These are phyloP conservation scores for Paramuricea clavata DNA, from an alignment of 92 coral and sea anemone species.

Conservation along the genomic window DNA sequence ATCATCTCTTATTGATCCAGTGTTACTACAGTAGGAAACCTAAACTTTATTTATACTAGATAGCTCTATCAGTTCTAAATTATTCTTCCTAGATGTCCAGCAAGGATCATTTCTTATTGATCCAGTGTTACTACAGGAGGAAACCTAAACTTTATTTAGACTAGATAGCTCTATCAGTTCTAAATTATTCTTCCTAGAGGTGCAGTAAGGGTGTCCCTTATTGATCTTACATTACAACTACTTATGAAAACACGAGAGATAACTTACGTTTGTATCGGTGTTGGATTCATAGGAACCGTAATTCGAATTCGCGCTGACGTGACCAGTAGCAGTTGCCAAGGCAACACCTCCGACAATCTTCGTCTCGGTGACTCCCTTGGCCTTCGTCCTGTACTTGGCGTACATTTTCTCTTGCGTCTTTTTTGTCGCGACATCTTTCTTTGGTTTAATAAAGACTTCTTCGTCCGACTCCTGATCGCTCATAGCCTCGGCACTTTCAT, in stretches of 20 bases:
- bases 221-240: background rate
- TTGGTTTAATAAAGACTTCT: slow-evolving; percentile 65
- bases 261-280: slow-evolving; percentile 44
- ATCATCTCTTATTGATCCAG: too few relatives aligned
- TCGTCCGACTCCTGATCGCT: slow-evolving; percentile 85
- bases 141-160: too few relatives aligned
- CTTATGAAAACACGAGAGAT: background rate
- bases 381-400: slow-evolving; percentile 69
- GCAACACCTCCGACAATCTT: slow-evolving; percentile 98
- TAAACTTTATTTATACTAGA: too few relatives aligned
- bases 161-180: too few relatives aligned
- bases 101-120: too few relatives aligned
- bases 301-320: slow-evolving; percentile 78
- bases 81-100: too few relatives aligned
- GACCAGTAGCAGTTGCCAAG: slow-evolving; percentile 70
- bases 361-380: slow-evolving; percentile 84
- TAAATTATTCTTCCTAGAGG: too few relatives aligned
- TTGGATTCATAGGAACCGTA: slow-evolving; percentile 71
- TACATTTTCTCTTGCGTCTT: slow-evolving; percentile 53
- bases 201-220: too few relatives aligned
- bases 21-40: too few relatives aligned
- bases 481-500: slow-evolving; percentile 48
- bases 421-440: slow-evolving; percentile 49
- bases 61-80: too few relatives aligned
- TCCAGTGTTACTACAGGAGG: too few relatives aligned